A percentile compares a stretch with the other conserved stretches of the same genome.
phyloP scores from a whole-genome alignment of 1,140 invertebrate genomes.

The Eueides isabella region DNA sequence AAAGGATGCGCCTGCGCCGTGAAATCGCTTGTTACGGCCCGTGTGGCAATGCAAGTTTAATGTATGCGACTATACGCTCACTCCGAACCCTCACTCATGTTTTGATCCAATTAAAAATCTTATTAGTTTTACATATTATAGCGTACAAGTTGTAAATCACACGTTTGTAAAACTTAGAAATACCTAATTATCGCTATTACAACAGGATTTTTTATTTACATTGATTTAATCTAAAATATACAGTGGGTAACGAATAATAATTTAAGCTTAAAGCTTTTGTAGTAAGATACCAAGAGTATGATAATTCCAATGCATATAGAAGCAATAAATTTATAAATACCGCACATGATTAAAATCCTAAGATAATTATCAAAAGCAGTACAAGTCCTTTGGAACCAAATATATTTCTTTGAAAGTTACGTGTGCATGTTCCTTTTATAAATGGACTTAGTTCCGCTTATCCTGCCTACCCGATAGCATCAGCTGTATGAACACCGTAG shows the following conservation, averaged over 20 bases:
- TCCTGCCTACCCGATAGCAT: constrained; percentile 39
- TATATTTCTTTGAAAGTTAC: constrained; percentile 35
- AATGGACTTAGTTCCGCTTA: constrained; percentile 42
- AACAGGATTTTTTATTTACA: constrained; percentile 2
- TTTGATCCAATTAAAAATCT: constrained; percentile 30
- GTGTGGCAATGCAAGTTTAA: constrained; percentile 43
- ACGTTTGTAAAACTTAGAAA: neutral
- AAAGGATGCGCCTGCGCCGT: constrained; percentile 72
- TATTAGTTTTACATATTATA: neutral
- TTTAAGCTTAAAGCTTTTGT: neutral
- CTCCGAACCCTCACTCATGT: constrained; percentile 15
- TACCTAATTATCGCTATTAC: neutral
- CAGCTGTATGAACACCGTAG: constrained; percentile 44
- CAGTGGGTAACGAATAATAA: no score
- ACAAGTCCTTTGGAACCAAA: constrained; percentile 25
- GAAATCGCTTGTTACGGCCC: constrained; percentile 64
- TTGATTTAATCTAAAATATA: no score
- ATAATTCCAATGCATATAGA: no score
- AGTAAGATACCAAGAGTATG: neutral
- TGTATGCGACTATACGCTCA: constrained; percentile 28
- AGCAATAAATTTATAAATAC: neutral
- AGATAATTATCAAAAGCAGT: constrained; percentile 27
- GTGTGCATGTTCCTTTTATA: constrained; percentile 38
- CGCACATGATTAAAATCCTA: constrained; percentile 9
- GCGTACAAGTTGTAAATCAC: neutral